Evolutionary conservation across 2,113 vertebrate species (phyloP).

Genomic region (Tyrannus savana): DNA sequence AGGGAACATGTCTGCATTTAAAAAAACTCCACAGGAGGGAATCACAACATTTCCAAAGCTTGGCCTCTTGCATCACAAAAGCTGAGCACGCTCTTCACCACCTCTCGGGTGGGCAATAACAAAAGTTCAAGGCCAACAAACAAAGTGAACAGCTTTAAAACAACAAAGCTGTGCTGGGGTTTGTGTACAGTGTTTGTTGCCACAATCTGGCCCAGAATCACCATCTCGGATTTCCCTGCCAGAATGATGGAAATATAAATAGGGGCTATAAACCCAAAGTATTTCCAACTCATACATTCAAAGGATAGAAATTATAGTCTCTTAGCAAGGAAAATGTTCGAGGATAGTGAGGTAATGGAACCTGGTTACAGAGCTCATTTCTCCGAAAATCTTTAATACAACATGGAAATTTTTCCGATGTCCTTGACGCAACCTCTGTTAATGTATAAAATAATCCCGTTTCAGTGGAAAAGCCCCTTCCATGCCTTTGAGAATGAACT

Average conservation of each 20-base stretch:
- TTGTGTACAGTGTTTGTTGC: conserved; percentile 20
- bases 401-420: conserved; percentile 30
- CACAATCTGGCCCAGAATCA: conserved; percentile 14
- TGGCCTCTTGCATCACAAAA: conserved; percentile 31
- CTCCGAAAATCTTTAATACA: conserved; percentile 30
- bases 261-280: conserved; percentile 42
- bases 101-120: neutral
- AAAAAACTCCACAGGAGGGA: conserved; percentile 39
- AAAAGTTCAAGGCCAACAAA: conserved; percentile 3
- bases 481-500: neutral
- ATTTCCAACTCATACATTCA: conserved; percentile 49
- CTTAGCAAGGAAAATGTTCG: conserved; percentile 56
- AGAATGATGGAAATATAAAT: conserved; percentile 57
- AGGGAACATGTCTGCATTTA: neutral
- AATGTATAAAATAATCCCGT: conserved; percentile 11
- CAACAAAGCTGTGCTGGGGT: neutral
- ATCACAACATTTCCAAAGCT: conserved; percentile 30
- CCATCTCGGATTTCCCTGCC: conserved; percentile 16
- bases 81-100: neutral
- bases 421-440: conserved; percentile 51
- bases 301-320: conserved; percentile 62
- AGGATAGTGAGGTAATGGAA: conserved; percentile 63
- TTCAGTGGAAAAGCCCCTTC: conserved; percentile 50
- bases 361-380: conserved; percentile 48
- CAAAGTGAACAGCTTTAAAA: conserved; percentile 6